Evolutionary conservation across 2,113 vertebrate species (phyloP).

Genomic region (Gallinago paraguaiae): DNA sequence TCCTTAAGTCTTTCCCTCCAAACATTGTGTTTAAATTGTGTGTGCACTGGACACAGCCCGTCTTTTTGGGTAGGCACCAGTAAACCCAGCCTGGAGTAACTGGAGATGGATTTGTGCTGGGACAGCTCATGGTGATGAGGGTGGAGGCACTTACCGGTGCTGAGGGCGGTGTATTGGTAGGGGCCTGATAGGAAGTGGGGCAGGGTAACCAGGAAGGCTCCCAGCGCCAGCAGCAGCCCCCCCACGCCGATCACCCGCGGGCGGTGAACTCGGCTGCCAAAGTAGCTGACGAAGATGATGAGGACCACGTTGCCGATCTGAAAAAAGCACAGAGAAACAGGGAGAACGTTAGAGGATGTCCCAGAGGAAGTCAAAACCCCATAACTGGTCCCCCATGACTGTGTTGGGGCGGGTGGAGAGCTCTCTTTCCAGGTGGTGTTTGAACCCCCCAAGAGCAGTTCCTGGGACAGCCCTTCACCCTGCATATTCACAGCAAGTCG

Average conservation of each 20-base stretch:
- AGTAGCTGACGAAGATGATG: slow-evolving; percentile 96
- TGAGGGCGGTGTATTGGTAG: slow-evolving; percentile 74
- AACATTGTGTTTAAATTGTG: fast-evolving
- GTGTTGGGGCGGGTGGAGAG: neutral
- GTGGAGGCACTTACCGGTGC: slow-evolving; percentile 38
- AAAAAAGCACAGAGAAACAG: neutral
- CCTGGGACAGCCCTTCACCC: neutral
- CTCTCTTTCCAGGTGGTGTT: neutral
- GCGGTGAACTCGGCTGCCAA: slow-evolving; percentile 90
- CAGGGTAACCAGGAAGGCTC: slow-evolving; percentile 88
- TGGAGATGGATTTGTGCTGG: neutral
- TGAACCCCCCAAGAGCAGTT: neutral
- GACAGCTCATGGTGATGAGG: neutral
- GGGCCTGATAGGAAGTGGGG: slow-evolving; percentile 90
- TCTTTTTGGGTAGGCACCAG: fast-evolving
- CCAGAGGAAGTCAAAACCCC: neutral
- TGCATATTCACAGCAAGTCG: neutral
- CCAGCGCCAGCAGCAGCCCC: slow-evolving; percentile 87
- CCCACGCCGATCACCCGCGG: slow-evolving; percentile 87
- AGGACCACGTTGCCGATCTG: slow-evolving; percentile 91
- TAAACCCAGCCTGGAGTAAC: neutral
- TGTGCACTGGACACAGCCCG: fast-evolving
- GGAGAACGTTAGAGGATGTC: fast-evolving
- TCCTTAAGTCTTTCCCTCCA: neutral
- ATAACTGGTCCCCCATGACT: no score